Percentiles rank a stretch among this genome's conserved stretches.
phyloP scores from a whole-genome alignment of 2,888 invertebrate species.

The Papilio protenor region DNA sequence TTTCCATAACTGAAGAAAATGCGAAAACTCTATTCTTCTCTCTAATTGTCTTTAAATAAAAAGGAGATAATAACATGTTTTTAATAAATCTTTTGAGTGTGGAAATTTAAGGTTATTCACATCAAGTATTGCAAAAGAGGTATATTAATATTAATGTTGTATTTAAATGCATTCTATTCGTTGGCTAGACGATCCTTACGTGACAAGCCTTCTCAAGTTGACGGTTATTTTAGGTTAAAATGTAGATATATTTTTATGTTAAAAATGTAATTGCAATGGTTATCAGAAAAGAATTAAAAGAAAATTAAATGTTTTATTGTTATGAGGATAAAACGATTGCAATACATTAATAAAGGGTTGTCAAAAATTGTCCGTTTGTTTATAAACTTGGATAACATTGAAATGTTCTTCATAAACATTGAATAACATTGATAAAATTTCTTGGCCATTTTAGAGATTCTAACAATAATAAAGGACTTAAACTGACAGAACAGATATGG shows the following conservation, averaged over 20 bases:
- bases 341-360: not conserved
- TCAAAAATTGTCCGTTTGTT: not conserved
- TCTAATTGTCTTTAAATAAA: not conserved
- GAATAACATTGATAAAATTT: too few relatives aligned
- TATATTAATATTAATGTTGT: not conserved
- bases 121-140: not conserved
- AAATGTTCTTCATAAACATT: too few relatives aligned
- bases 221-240: too few relatives aligned
- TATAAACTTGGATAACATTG: not conserved
- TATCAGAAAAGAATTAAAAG: too few relatives aligned
- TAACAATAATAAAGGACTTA: not conserved
- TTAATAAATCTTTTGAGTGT: not conserved
- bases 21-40: not conserved
- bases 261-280: not conserved
- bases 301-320: not conserved
- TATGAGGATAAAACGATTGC: not conserved
- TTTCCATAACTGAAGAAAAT: too few relatives aligned
- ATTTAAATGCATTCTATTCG: not conserved
- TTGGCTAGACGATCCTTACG: slow-evolving; percentile 6
- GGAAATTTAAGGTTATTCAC: not conserved
- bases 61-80: not conserved
- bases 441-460: not conserved
- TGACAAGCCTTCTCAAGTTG: not conserved
- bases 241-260: not conserved
- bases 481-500: slow-evolving; percentile 21